These are phyloP conservation scores for Harmothoe impar DNA, from an alignment of 2,888 invertebrate species.

Conservation along the genomic window DNA sequence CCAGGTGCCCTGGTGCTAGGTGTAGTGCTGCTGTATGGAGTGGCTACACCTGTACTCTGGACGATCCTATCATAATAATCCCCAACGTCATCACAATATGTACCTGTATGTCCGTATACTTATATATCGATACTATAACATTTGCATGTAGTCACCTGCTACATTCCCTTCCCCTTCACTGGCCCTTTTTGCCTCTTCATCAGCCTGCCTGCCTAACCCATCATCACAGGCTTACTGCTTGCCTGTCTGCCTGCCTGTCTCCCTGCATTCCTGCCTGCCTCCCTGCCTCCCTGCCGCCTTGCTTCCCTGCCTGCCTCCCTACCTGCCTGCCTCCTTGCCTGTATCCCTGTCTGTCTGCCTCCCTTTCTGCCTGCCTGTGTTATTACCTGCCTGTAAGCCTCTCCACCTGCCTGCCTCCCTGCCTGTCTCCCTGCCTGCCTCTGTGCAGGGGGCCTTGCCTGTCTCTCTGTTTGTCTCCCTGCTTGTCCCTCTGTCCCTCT, in stretches of 20 bases:
- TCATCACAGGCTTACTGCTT: not conserved
- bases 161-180: not conserved
- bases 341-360: not conserved
- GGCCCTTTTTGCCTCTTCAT: not conserved
- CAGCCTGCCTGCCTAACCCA: no score
- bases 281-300: not conserved
- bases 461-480: not conserved
- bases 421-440: not conserved
- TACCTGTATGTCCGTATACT: no score
- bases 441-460: not conserved
- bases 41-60: no score
- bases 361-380: not conserved
- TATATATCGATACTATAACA: no score
- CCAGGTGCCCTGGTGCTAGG: no score
- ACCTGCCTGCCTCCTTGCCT: not conserved
- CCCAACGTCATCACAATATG: no score
- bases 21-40: no score
- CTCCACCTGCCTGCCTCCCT: not conserved
- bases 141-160: not conserved
- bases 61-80: no score
- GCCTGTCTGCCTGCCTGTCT: not conserved
- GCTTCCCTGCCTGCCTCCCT: not conserved
- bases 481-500: not conserved
- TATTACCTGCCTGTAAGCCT: not conserved
- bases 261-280: not conserved